These are phyloP conservation scores for Drosophila sp. DNA, from an alignment of 1,140 invertebrate genomes.

Conservation along the genomic window DNA sequence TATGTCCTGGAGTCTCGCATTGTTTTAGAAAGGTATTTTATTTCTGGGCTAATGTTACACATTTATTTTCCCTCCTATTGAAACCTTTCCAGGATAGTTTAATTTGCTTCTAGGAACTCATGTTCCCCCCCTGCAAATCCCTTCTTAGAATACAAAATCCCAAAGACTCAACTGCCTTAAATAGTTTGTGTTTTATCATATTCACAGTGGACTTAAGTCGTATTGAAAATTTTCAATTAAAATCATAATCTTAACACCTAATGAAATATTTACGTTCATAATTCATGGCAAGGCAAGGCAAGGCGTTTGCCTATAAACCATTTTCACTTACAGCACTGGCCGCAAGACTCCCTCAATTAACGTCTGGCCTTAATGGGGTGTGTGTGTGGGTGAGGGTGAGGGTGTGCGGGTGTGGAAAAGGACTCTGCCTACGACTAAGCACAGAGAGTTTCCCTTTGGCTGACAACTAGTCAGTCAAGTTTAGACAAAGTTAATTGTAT, in stretches of 20 bases:
- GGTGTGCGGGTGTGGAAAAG: not conserved
- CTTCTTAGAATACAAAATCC: not conserved
- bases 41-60: no score
- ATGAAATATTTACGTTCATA: slow-evolving; percentile 7
- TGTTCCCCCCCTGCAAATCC: no score
- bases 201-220: not conserved
- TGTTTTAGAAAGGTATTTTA: no score
- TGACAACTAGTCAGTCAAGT: slow-evolving; percentile 10
- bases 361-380: not conserved
- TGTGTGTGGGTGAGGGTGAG: not conserved
- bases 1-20: no score
- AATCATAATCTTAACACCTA: not conserved
- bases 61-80: no score
- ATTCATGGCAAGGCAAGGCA: not conserved
- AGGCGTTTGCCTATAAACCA: slow-evolving; percentile 1
- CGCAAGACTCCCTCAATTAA: not conserved
- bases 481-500: slow-evolving; percentile 10
- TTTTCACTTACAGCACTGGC: not conserved
- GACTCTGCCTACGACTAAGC: not conserved
- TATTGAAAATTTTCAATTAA: slow-evolving; percentile 13
- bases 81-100: no score
- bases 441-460: slow-evolving; percentile 1
- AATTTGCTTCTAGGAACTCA: no score
- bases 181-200: not conserved
- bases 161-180: not conserved